Conservation (phyloP, 2,888 invertebrate species). For the Phortica okadai region DNA sequence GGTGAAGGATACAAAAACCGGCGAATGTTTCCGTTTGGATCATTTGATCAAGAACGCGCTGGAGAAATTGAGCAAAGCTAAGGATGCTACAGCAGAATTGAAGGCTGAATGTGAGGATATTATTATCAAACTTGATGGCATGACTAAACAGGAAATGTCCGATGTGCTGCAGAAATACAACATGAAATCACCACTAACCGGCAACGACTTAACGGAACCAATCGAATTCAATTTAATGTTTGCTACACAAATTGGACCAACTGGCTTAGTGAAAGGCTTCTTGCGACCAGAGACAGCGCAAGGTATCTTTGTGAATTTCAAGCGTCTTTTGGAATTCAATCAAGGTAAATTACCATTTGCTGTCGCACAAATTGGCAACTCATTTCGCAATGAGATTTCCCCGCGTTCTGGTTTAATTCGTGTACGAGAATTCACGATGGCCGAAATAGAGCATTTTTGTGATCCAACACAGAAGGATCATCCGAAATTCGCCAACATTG, state of each 20-base stretch:
- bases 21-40: constrained; percentile 98
- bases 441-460: constrained; percentile 99
- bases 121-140: constrained; percentile 85
- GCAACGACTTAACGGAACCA: constrained; percentile 95
- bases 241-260: constrained; percentile 97
- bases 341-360: constrained; percentile 97
- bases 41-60: constrained; percentile 97
- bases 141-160: constrained; percentile 93
- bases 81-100: constrained; percentile 85
- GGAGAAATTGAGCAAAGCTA: constrained; percentile 90
- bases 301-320: constrained; percentile 99
- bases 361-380: constrained; percentile 98
- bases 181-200: constrained; percentile 96
- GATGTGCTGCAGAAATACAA: constrained; percentile 89
- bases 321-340: constrained; percentile 97
- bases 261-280: constrained; percentile 94
- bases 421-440: constrained; percentile 99
- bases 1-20: constrained; percentile 97
- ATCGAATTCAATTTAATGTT: constrained; percentile 99
- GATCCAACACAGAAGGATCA: constrained; percentile 92
- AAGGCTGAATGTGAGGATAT: constrained; percentile 73
- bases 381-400: constrained; percentile 99
- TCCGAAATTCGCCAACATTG: constrained; percentile 89
- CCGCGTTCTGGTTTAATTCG: constrained; percentile 96
- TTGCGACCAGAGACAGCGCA: constrained; percentile 99